Conservation (phyloP, 2,888 invertebrate genomes). For the Physocephala rufipes region DNA sequence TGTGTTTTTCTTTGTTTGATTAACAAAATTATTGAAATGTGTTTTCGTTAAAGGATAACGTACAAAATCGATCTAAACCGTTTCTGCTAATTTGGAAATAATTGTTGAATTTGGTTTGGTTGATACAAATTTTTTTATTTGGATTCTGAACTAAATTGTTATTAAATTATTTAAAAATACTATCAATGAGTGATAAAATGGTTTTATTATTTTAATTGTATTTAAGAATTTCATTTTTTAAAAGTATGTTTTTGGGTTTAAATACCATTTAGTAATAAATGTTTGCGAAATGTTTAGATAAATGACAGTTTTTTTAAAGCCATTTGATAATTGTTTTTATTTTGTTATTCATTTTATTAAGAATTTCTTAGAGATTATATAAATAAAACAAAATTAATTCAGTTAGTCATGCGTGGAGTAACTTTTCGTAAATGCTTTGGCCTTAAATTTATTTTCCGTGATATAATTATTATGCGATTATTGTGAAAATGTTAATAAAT, state of each 20-base stretch:
- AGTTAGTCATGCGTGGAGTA: too few relatives aligned
- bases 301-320: slow-evolving; percentile 25
- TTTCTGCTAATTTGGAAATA: too few relatives aligned
- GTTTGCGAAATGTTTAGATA: neutral
- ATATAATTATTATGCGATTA: neutral
- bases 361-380: neutral
- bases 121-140: too few relatives aligned
- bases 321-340: neutral
- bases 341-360: neutral
- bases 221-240: neutral
- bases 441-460: too few relatives aligned
- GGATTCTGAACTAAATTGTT: too few relatives aligned
- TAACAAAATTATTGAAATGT: neutral
- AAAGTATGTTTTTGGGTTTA: neutral
- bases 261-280: neutral
- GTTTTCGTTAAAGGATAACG: neutral
- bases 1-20: too few relatives aligned
- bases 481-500: neutral
- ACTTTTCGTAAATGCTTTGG: too few relatives aligned
- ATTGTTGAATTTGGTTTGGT: too few relatives aligned
- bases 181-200: too few relatives aligned
- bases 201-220: neutral
- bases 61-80: too few relatives aligned
- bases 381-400: neutral
- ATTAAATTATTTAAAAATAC: too few relatives aligned